Percentiles rank a stretch among this genome's conserved stretches.
Evolutionary conservation across 2,797 vertebrate species (phyloP).

Genomic region (Bradypodion pumilum): DNA sequence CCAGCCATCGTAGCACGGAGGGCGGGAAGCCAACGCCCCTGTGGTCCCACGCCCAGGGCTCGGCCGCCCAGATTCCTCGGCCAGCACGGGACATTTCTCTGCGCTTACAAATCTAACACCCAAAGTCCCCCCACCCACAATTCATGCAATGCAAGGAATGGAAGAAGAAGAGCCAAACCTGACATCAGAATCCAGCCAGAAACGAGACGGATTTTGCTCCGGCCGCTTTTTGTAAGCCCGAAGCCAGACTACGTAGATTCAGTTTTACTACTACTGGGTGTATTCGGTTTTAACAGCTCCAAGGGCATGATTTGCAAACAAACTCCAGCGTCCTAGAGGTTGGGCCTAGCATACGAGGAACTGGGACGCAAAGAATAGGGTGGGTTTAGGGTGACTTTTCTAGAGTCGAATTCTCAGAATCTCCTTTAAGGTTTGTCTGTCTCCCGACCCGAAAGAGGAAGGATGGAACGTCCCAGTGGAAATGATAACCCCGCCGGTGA

Average conservation of each 20-base stretch:
- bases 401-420: no score
- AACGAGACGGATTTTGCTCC: no score
- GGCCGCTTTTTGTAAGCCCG: slow-evolving; percentile 24
- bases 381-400: background rate
- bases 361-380: background rate
- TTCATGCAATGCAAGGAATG: background rate
- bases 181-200: no score
- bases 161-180: background rate
- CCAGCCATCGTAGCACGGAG: slow-evolving; percentile 14
- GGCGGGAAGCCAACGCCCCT: slow-evolving; percentile 23
- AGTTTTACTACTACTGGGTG: background rate
- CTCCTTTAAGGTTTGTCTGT: no score
- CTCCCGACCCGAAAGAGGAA: no score
- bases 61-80: background rate
- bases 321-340: background rate
- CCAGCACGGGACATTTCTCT: background rate
- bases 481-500: no score
- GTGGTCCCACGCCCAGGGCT: slow-evolving; percentile 18
- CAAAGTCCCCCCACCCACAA: background rate
- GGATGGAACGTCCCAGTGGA: no score
- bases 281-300: background rate
- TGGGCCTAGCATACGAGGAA: background rate
- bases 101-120: background rate
- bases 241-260: background rate
- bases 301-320: background rate